Evolutionary conservation across 1,140 invertebrate genomes (phyloP).

Genomic region (Episyrphus balteatus): DNA sequence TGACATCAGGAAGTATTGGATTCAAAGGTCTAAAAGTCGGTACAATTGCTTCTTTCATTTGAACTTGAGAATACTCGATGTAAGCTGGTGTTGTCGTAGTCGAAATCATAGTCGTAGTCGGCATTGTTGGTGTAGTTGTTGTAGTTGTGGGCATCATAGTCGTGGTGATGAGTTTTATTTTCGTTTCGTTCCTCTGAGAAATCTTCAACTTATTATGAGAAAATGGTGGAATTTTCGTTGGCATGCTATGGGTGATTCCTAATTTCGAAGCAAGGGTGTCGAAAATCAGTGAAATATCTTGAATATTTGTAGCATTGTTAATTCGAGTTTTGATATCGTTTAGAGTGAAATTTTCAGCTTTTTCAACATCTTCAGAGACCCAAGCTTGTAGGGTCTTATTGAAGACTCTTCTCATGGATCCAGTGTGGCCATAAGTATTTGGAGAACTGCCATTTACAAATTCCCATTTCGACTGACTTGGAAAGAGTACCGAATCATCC

Average conservation of each 20-base stretch:
- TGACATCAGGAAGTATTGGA: constrained; percentile 25
- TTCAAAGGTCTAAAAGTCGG: constrained; percentile 20
- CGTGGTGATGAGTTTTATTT: neutral
- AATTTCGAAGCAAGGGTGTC: constrained; percentile 34
- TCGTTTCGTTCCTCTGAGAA: constrained; percentile 13
- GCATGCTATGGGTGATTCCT: constrained; percentile 27
- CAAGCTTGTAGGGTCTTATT: constrained; percentile 34
- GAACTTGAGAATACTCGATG: constrained; percentile 12
- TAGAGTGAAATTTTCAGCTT: constrained; percentile 22
- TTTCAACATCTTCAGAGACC: constrained; percentile 32
- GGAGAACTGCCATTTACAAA: constrained; percentile 27
- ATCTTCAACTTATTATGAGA: constrained; percentile 31
- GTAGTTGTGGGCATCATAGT: constrained; percentile 1
- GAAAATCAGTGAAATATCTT: constrained; percentile 34
- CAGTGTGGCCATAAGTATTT: constrained; percentile 13
- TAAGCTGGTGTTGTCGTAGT: constrained; percentile 3
- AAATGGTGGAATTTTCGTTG: constrained; percentile 31
- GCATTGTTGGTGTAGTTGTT: constrained; percentile 7
- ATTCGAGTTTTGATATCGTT: constrained; percentile 28
- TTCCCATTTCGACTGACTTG: constrained; percentile 34
- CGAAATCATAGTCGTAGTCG: constrained; percentile 8
- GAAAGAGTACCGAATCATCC: constrained; percentile 31
- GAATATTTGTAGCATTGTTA: constrained; percentile 34
- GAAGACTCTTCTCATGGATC: constrained; percentile 29
- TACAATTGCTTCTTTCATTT: constrained; percentile 14